Conservation (phyloP, 2,113 vertebrate genomes). For the Pipra filicauda region DNA sequence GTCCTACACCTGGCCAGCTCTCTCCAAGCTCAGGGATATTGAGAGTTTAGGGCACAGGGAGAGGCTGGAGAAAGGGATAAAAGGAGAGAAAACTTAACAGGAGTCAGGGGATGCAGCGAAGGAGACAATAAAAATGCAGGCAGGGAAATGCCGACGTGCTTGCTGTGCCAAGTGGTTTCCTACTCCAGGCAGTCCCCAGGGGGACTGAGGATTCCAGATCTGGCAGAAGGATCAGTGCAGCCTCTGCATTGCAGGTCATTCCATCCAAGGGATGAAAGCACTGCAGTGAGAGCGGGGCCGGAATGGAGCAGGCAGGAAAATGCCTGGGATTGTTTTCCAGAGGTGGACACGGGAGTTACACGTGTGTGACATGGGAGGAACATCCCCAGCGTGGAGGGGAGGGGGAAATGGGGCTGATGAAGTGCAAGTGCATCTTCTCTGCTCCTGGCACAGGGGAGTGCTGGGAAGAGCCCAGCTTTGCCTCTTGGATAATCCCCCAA, state of each 20-base stretch:
- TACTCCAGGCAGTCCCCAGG: neutral
- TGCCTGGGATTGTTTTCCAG: neutral
- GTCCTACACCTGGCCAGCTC: fast-evolving
- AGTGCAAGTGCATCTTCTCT: fast-evolving
- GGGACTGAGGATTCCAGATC: neutral
- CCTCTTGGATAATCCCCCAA: neutral
- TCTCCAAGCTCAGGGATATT: fast-evolving
- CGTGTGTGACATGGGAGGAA: too few relatives aligned
- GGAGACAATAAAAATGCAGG: neutral
- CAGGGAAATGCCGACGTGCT: slow-evolving; percentile 8
- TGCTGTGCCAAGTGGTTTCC: neutral
- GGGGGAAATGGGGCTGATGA: neutral
- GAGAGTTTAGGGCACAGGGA: neutral
- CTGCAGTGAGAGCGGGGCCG: neutral
- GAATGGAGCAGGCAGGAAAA: neutral
- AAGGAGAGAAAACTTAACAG: neutral
- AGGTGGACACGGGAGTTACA: neutral
- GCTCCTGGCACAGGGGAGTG: neutral
- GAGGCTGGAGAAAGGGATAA: neutral
- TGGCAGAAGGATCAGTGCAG: neutral
- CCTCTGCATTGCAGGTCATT: slow-evolving; percentile 59
- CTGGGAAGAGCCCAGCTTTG: neutral
- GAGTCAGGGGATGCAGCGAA: neutral
- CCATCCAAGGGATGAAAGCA: neutral
- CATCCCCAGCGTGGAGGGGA: neutral